Evolutionary conservation across 2,797 vertebrate species (phyloP), one percentile per base, ranked within the genome.

Genomic region (Bovichtus variegatus): DNA sequence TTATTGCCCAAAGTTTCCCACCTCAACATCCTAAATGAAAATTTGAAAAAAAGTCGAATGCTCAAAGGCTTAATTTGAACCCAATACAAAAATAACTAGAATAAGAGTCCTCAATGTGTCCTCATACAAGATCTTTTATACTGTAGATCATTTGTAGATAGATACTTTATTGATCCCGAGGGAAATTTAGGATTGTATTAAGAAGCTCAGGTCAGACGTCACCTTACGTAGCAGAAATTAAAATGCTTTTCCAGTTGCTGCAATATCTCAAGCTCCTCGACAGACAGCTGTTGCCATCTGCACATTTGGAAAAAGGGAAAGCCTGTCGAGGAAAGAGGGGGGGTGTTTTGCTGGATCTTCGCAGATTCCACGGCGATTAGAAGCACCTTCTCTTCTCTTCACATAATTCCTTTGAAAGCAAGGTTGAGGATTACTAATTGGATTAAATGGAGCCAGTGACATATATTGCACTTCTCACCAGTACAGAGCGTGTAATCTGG

Each of bases 251-350:
- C 84, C 89, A 85, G 89, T 87, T 90, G 87, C 87, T 84, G 84
- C 63, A 76, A 69, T 87, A 93, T 94, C 93, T 93, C 94, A 92
- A 93, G 88, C 85, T 77, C 83, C 27, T 87, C 23, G 71, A 3
- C 50, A 9, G 89, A 89, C 95, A 96, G 95, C 95, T 96, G 95
- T 59, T 78, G 76, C 86, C 96, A 96, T 96, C 94, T 96, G 94
- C 71, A 81, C 29, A 58, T 83, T 12, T 50, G 31, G 2, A 80
- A 65, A 41, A 72, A 82, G 58, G 41, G 53, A 80, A 78, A 65
- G 57, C 53, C 74, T 31, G 41, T 11, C 53, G 51, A 38, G 46
- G 54, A 78, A 43, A 29, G 65, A n/a, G 60, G 72, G 57, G 40
- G 59, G 65, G 65, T 82, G 82, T 82, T 85, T 89, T 78, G 68